A percentile compares a stretch with the other conserved stretches of the same genome.
These are phyloP conservation scores for Rhabdornis inornatus DNA, from an alignment of 2,113 vertebrate genomes.

Conservation along the genomic window DNA sequence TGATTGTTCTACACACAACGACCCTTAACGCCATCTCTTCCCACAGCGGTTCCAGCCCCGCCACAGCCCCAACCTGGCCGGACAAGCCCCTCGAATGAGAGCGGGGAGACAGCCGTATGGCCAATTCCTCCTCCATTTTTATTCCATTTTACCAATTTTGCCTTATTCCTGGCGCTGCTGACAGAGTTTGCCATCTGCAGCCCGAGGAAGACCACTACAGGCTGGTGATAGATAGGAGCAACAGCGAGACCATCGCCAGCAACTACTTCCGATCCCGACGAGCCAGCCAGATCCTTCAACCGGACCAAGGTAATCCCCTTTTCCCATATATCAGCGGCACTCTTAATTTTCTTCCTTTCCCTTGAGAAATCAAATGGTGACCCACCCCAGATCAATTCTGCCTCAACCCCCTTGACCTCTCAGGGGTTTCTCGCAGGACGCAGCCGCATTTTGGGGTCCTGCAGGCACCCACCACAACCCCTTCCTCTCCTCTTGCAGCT, in stretches of 20 bases:
- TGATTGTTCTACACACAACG: rapidly evolving
- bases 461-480: neutral
- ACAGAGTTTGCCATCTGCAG: neutral
- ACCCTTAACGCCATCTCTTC: neutral
- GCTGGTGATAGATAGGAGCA: constrained; percentile 81
- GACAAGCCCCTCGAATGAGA: constrained; percentile 52
- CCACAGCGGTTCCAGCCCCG: constrained; percentile 70
- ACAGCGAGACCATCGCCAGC: constrained; percentile 83
- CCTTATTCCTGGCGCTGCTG: rapidly evolving
- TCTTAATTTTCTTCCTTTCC: neutral
- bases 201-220: constrained; percentile 83
- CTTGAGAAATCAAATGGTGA: neutral
- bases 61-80: constrained; percentile 14
- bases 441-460: neutral
- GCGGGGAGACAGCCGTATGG: constrained; percentile 64
- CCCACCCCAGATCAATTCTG: neutral
- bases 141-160: rapidly evolving
- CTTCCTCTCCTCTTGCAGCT: constrained; percentile 42
- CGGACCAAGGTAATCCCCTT: constrained; percentile 38
- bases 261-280: constrained; percentile 83
- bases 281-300: constrained; percentile 76
- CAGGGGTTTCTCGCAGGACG: neutral
- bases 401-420: neutral
- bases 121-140: neutral
- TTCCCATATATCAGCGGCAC: neutral